Conservation (phyloP, 2,797 vertebrate species). For the Cichlasoma orientale region DNA sequence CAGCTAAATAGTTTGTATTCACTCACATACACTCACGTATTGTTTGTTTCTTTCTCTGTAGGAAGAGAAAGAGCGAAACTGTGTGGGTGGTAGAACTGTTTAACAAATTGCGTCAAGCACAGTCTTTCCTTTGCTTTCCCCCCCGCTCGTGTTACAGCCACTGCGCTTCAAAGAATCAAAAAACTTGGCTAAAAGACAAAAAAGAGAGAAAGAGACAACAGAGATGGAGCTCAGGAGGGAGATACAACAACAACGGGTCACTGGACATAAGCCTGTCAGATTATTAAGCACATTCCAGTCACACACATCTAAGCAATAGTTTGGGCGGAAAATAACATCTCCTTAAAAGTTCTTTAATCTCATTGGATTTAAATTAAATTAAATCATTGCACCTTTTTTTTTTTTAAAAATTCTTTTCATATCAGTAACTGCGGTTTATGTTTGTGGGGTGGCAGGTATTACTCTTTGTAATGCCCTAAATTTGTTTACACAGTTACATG, state of each 20-base stretch:
- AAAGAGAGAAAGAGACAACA: slow-evolving; percentile 30
- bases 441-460: not conserved
- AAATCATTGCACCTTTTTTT: not conserved
- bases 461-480: not conserved
- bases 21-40: not conserved
- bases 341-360: not conserved
- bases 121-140: not conserved
- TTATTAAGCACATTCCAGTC: slow-evolving; percentile 48
- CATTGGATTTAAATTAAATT: not conserved
- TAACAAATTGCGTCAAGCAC: not conserved
- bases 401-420: not conserved
- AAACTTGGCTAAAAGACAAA: slow-evolving; percentile 32
- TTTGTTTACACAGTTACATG: not conserved
- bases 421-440: not conserved
- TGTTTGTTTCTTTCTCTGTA: not conserved
- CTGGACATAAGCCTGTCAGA: slow-evolving; percentile 55
- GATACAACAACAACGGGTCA: slow-evolving; percentile 50
- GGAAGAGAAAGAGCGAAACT: not conserved
- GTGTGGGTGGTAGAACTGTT: not conserved
- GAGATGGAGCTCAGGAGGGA: slow-evolving; percentile 18
- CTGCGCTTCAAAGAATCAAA: slow-evolving; percentile 23
- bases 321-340: slow-evolving; percentile 1
- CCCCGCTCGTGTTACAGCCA: slow-evolving; percentile 4
- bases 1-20: not conserved
- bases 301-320: slow-evolving; percentile 19